Evolutionary conservation across 2,113 vertebrate species (phyloP), one percentile per base, ranked within the genome.

Genomic region (Platysternon megacephalum): DNA sequence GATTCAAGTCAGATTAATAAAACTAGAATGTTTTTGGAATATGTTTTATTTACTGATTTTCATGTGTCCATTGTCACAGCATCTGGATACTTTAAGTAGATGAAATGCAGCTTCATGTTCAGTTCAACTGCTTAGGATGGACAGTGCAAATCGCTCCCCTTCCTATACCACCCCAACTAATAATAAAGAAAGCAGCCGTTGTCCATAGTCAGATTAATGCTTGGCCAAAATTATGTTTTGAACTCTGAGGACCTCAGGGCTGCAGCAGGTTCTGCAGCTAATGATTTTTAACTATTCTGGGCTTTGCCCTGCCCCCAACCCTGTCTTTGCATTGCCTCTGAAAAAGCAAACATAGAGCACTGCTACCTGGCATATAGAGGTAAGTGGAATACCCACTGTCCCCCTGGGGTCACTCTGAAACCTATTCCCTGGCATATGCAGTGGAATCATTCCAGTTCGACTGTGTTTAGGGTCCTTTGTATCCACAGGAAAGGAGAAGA

Each of bases 1-100:
- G n/a, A 52, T 94, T 87, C 90, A 84, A 95, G 85, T 94, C 78
- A 53, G 53, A 88, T 94, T 68, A 91, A 95, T 96, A 90, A 56
- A 96, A 61, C 26, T 24, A 93, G 89, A 49, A 22, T 88, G 92
- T 82, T 93, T 85, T 84, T 1, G 24, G 92, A 93, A 89, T 91
- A 94, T 96, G 94, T 94, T 65, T 86, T 89, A 76, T 84, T 85
- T 91, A 42, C 39, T 92, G 84, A 52, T 95, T 94, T 94, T 8
- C 82, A 55, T 88, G 17, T 28, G 56, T 42, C 91, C 86, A 76
- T 90, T 91, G 46, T 72, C 56, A 58, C 7, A 21, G 6, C 51
- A 58, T 84, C 93, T 88, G n/a, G n/a, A 82, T 26, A n/a, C 12
- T 24, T 32, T 74, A 79, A 55, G 74, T 39, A 16, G 19, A 49